phyloP scores from a whole-genome alignment of 2,113 vertebrate genomes.

The Dasyprocta punctata region DNA sequence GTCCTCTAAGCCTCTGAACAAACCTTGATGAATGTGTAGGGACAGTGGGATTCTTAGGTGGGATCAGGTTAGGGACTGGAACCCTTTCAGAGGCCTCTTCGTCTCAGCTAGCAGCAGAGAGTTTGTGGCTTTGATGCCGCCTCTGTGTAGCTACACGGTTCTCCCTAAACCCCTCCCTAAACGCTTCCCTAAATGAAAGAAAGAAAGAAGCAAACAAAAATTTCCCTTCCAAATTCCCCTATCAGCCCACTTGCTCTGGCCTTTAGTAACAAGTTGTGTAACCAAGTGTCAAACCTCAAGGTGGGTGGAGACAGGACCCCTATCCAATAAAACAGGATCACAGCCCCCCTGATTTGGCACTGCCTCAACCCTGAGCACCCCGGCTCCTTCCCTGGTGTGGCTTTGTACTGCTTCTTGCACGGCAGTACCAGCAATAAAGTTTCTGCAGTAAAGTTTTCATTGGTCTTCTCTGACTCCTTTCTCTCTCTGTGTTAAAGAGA shows the following conservation, averaged over 20 bases:
- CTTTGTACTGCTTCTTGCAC: not conserved
- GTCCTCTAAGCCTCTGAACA: not conserved
- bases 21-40: not conserved
- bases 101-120: not conserved
- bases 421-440: not conserved
- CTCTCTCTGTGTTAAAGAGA: not conserved
- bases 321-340: not conserved
- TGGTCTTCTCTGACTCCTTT: not conserved
- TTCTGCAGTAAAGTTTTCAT: not conserved
- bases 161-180: not conserved
- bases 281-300: not conserved
- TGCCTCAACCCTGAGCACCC: not conserved
- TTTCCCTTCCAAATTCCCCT: not conserved
- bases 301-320: not conserved
- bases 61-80: not conserved
- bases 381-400: not conserved
- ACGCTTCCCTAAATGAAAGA: not conserved
- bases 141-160: not conserved
- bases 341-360: not conserved
- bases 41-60: not conserved
- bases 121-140: not conserved
- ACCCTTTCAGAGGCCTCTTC: not conserved
- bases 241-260: not conserved
- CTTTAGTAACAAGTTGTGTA: not conserved
- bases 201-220: not conserved